Conservation (phyloP, 1,140 invertebrate genomes). For the Diorhabda sublineata region DNA sequence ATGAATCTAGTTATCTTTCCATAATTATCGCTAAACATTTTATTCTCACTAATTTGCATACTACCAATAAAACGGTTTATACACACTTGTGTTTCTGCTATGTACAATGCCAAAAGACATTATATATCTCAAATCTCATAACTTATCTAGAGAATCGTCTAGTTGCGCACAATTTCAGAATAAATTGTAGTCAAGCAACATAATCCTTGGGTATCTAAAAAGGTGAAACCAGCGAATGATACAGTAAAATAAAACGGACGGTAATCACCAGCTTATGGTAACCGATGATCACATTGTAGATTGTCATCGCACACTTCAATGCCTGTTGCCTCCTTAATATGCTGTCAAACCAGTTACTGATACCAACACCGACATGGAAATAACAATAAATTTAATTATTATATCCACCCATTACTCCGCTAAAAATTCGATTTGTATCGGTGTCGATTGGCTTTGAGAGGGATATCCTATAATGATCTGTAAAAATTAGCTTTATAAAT, state of each 20-base stretch:
- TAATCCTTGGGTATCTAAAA: background rate
- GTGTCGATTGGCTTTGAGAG: background rate
- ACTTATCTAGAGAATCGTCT: background rate
- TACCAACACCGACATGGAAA: conserved; percentile 6
- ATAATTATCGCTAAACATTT: too few relatives aligned
- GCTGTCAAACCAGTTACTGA: conserved; percentile 7
- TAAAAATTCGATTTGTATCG: conserved; percentile 1
- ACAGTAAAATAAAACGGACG: conserved; percentile 2
- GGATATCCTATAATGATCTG: background rate
- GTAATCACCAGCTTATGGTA: conserved; percentile 1
- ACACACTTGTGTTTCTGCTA: too few relatives aligned
- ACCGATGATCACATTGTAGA: conserved; percentile 11
- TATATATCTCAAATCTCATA: background rate
- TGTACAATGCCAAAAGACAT: too few relatives aligned
- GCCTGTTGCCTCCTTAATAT: conserved; percentile 7
- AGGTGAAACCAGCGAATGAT: conserved; percentile 1
- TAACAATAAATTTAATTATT: conserved; percentile 12
- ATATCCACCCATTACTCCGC: background rate
- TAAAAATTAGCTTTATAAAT: background rate
- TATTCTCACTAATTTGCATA: too few relatives aligned
- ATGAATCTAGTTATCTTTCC: too few relatives aligned
- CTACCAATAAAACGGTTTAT: too few relatives aligned
- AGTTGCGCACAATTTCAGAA: background rate
- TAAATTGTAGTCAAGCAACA: conserved; percentile 2
- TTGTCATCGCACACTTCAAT: conserved; percentile 12